These are phyloP conservation scores for Pristionchus japonicus DNA, from an alignment of 2,888 invertebrate genomes.

Conservation along the genomic window DNA sequence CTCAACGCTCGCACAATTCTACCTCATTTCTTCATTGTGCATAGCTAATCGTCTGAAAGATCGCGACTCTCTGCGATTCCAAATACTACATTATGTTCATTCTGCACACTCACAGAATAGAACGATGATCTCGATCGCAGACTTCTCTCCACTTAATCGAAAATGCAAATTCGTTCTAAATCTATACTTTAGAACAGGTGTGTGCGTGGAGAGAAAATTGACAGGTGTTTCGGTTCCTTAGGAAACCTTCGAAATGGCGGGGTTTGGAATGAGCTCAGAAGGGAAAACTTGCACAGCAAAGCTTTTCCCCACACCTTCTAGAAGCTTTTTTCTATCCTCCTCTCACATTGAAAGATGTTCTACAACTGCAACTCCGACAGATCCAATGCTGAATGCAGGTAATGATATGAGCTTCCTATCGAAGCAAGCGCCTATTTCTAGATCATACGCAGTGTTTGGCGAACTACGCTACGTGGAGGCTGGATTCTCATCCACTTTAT, in stretches of 20 bases:
- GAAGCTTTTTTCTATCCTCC: too few species aligned
- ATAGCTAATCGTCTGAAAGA: neutral
- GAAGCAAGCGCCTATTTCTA: neutral
- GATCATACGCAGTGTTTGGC: neutral
- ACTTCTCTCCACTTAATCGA: neutral
- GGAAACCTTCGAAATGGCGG: neutral
- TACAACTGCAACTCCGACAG: neutral
- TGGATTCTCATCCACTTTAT: neutral
- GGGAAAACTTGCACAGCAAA: neutral
- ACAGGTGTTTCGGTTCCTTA: neutral
- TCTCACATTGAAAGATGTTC: too few species aligned
- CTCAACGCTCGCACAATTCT: too few species aligned
- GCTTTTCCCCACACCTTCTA: too few species aligned
- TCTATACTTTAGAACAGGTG: neutral
- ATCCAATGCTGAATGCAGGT: neutral
- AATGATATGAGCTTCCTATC: neutral
- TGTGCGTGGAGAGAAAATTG: neutral
- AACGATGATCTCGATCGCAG: too few species aligned
- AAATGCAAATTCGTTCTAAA: neutral
- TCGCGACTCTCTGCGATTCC: neutral
- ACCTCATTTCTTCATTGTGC: too few species aligned
- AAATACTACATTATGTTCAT: too few species aligned
- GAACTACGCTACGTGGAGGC: neutral
- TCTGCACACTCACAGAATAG: too few species aligned
- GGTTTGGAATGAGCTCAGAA: neutral